phyloP scores from a whole-genome alignment of 2,888 invertebrate species.

The Caenorhabditis sp. region DNA sequence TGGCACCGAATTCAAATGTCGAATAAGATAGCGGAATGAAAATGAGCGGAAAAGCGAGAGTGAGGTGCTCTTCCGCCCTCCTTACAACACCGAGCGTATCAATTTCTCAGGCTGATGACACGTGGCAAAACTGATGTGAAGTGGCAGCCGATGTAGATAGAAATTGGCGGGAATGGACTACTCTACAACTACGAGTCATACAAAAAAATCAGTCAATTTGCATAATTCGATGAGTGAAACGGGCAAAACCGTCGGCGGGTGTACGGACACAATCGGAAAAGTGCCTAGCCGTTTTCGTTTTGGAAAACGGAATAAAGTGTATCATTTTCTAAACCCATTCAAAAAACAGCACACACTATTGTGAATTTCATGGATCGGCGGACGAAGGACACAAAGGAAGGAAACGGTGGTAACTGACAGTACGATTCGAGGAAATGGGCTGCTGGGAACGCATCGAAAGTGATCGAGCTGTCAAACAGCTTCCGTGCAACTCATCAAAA shows the following conservation, averaged over 20 bases:
- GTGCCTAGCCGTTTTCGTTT: conserved; percentile 20
- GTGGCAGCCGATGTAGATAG: too few relatives aligned
- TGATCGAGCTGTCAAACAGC: conserved; percentile 1
- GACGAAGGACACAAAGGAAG: conserved; percentile 7
- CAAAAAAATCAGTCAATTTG: conserved; percentile 32
- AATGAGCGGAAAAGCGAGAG: neutral
- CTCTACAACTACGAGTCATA: neutral
- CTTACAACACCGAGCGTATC: neutral
- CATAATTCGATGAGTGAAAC: conserved; percentile 38
- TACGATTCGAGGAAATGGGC: conserved; percentile 26
- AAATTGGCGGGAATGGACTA: neutral
- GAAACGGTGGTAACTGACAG: neutral
- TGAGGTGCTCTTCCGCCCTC: conserved; percentile 9
- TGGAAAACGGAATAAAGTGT: conserved; percentile 27
- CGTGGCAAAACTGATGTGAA: conserved; percentile 1
- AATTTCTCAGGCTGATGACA: conserved; percentile 19
- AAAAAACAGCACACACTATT: neutral
- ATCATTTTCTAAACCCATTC: conserved; percentile 33
- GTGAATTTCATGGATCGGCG: conserved; percentile 36
- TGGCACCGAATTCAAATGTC: conserved; percentile 49
- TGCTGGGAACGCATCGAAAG: conserved; percentile 4
- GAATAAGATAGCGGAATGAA: conserved; percentile 48
- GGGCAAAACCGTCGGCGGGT: conserved; percentile 7
- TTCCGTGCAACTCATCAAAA: conserved; percentile 2
- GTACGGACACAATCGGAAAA: conserved; percentile 3